These are phyloP conservation scores for Agrochola circellaris DNA, from an alignment of 2,888 invertebrate genomes.

Conservation along the genomic window DNA sequence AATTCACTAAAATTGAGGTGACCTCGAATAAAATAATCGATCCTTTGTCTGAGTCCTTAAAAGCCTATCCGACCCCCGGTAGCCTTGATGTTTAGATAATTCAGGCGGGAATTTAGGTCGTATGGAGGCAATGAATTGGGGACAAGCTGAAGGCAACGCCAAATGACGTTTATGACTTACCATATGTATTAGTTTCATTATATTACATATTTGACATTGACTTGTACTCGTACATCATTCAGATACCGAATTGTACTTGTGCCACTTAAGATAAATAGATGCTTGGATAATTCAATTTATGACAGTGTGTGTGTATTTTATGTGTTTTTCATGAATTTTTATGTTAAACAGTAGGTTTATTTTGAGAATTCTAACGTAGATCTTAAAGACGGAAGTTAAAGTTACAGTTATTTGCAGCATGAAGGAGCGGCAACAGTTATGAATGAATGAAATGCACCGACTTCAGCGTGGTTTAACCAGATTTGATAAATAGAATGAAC, in stretches of 20 bases:
- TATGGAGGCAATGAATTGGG: constrained; percentile 62
- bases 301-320: background rate
- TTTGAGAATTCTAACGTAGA: background rate
- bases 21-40: constrained; percentile 57
- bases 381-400: background rate
- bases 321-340: background rate
- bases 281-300: background rate
- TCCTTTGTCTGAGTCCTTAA: constrained; percentile 65
- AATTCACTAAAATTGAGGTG: constrained; percentile 55
- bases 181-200: constrained; percentile 34
- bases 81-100: constrained; percentile 80
- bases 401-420: background rate
- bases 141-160: constrained; percentile 54
- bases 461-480: too few relatives aligned
- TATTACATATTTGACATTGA: constrained; percentile 26
- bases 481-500: too few relatives aligned
- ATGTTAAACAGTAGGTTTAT: background rate
- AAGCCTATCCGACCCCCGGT: constrained; percentile 66
- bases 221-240: background rate
- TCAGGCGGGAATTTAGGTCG: constrained; percentile 81
- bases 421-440: background rate
- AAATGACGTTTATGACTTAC: constrained; percentile 53
- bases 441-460: too few relatives aligned
- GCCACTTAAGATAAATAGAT: background rate
- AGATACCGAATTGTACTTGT: constrained; percentile 4